These are phyloP conservation scores for Dicerorhinus sumatrensis DNA, from an alignment of 2,113 vertebrate genomes.

Conservation along the genomic window DNA sequence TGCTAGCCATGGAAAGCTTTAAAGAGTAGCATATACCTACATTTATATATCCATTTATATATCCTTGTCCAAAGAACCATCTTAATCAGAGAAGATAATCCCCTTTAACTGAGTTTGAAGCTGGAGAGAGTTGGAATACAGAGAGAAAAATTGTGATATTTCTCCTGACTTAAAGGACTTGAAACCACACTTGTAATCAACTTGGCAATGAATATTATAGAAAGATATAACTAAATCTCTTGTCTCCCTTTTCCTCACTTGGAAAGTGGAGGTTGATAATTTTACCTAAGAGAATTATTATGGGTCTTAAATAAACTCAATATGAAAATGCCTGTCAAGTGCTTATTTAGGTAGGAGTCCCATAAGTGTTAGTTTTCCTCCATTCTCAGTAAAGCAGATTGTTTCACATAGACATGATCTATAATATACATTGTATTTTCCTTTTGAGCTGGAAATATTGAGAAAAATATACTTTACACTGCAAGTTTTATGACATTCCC, in stretches of 20 bases:
- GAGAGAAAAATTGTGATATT: background rate
- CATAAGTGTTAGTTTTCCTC: background rate
- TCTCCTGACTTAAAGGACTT: background rate
- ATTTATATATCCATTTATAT: background rate
- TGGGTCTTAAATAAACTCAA: background rate
- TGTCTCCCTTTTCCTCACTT: background rate
- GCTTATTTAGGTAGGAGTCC: background rate
- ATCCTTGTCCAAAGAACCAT: background rate
- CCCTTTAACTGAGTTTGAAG: background rate
- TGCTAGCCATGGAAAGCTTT: background rate
- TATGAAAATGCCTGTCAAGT: background rate
- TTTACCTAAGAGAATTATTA: background rate
- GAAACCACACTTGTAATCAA: background rate
- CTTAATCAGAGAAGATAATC: background rate
- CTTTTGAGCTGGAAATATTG: background rate
- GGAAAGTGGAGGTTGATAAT: background rate
- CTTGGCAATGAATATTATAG: background rate
- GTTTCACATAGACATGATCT: background rate
- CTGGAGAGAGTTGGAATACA: background rate
- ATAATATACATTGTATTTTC: background rate
- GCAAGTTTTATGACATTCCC: background rate
- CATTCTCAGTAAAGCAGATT: background rate
- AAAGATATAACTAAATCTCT: background rate
- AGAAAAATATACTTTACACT: background rate
- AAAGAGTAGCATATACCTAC: background rate